Evolutionary conservation across 2,113 vertebrate species (phyloP), one percentile per base, ranked within the genome.

Genomic region (Desmodus rotundus): DNA sequence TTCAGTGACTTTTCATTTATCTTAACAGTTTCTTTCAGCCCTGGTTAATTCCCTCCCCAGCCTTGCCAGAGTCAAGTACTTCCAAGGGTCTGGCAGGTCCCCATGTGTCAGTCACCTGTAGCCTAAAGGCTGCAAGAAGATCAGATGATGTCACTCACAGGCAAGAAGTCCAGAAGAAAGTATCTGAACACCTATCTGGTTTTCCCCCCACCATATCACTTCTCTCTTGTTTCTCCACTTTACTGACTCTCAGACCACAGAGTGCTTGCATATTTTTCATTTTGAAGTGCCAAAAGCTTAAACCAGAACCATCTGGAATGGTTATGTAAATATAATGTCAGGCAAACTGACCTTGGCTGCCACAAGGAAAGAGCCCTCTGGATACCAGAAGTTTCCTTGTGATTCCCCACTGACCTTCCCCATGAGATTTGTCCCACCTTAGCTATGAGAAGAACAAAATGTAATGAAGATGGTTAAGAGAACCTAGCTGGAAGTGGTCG

Each of bases 401-500:
- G 61, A 56, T 77, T 31, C 19, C 65, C 65, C 22, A 20, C 2
- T 7, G 50, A 89, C 28, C 38, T 67, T 24, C 47, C 89, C 45
- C 77, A 10, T 73, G 92, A 50, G 17, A 50, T 80, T 50, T 12
- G 68, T 13, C 61, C 81, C 76, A 91, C 0, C 50, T 80, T 76
- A 92, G 22, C 87, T 61, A 92, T 16, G 14, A 91, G 81, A 45
- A 91, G 77, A 12, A 76, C 22, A 95, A 76, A 26, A 95, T 13
- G 10, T 4, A 95, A 97, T 95, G 8, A 95, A 96, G 92, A 56
- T 7, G 77, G 87, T 58, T 82, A 84, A 97, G 94, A 86, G 91
- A 97, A 99, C 99, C 99, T 98, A 99, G 99, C 98, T 99, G 99
- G 98, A 99, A 99, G 98, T 99, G 99, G 98, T 99, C 99, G 5